Percentiles rank a stretch among this genome's conserved stretches.
Conservation (phyloP, 1,140 invertebrate species). For the Temnothorax curvispinosus region DNA sequence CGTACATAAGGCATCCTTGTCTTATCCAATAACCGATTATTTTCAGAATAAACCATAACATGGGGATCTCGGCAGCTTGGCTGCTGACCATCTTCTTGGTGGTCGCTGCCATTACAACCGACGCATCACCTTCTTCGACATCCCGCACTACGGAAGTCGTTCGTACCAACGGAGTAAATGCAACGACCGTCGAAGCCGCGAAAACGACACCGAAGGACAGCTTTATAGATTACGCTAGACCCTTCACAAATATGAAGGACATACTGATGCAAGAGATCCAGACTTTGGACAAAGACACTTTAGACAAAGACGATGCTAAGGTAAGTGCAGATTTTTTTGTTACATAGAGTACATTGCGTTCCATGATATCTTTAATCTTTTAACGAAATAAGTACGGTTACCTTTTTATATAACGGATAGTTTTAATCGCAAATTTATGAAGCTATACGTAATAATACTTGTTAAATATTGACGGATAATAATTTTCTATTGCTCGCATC, state of each 20-base stretch:
- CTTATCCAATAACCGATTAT: not conserved
- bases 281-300: constrained; percentile 74
- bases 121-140: not conserved
- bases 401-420: not conserved
- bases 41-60: constrained; percentile 56
- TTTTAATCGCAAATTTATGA: not conserved
- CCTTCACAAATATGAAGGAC: constrained; percentile 56
- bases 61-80: constrained; percentile 56
- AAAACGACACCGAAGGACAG: not conserved
- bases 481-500: not conserved
- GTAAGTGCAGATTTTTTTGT: constrained; percentile 53
- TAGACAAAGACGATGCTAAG: constrained; percentile 66
- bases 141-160: not conserved
- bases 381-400: not conserved
- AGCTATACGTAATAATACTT: not conserved
- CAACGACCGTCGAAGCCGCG: not conserved
- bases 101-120: not conserved
- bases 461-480: not conserved
- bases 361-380: constrained; percentile 23
- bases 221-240: constrained; percentile 24
- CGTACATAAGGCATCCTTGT: not conserved
- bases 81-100: constrained; percentile 50
- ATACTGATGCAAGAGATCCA: constrained; percentile 78
- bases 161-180: not conserved
- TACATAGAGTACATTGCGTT: not conserved